Conservation (phyloP, 2,113 vertebrate species). For the Stictonetta naevosa region DNA sequence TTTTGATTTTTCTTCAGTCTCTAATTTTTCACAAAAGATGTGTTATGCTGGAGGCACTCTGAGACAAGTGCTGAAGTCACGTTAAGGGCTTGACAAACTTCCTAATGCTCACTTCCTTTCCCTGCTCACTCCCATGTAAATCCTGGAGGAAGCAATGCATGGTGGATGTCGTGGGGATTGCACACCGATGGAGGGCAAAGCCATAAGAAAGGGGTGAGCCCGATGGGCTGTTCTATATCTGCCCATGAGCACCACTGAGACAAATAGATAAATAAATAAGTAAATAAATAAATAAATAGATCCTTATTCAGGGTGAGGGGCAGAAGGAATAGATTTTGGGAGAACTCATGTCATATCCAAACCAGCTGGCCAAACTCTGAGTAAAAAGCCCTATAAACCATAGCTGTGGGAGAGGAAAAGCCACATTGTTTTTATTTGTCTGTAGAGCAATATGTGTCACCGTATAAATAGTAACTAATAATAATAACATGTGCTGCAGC, state of each 20-base stretch:
- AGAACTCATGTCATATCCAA: not conserved
- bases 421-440: conserved; percentile 61
- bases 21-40: not conserved
- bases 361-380: not conserved
- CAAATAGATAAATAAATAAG: not conserved
- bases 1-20: not conserved
- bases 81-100: not conserved
- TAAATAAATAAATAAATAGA: not conserved
- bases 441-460: conserved; percentile 51
- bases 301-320: accelerated
- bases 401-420: not conserved
- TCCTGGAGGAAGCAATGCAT: not conserved
- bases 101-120: not conserved
- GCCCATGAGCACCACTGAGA: accelerated
- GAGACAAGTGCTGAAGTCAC: not conserved
- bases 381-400: not conserved
- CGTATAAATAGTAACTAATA: conserved; percentile 63
- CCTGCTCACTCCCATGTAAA: not conserved
- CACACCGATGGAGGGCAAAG: accelerated
- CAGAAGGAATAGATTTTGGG: not conserved
- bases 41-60: not conserved
- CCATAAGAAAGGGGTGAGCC: accelerated
- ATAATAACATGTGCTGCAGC: conserved; percentile 39
- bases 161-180: not conserved
- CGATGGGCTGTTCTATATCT: accelerated